Evolutionary conservation across 2,797 vertebrate genomes (phyloP).

Genomic region (Bovichtus diacanthus): DNA sequence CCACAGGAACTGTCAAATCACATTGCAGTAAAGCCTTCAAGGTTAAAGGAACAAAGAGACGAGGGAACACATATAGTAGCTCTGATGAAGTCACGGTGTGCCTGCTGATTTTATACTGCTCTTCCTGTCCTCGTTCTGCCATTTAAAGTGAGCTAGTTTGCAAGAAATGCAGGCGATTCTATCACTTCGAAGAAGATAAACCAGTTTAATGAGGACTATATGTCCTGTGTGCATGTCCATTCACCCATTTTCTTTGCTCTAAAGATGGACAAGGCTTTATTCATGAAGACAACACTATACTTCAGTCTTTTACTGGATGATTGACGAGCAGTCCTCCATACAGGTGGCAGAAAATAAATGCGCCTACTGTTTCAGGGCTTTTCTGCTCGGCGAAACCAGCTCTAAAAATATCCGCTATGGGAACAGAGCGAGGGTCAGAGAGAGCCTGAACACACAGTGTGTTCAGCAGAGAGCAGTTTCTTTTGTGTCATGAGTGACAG

Average conservation of each 20-base stretch:
- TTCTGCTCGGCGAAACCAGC: conserved; percentile 18
- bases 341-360: conserved; percentile 33
- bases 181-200: conserved; percentile 12
- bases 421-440: conserved; percentile 26
- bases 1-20: conserved; percentile 58
- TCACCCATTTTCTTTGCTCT: conserved; percentile 19
- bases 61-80: conserved; percentile 18
- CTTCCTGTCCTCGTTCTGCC: conserved; percentile 54
- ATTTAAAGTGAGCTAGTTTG: conserved; percentile 42
- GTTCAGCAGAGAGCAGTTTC: conserved; percentile 44
- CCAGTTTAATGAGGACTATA: conserved; percentile 15
- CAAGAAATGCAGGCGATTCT: conserved; percentile 25
- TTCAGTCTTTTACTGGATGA: conserved; percentile 17
- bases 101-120: conserved; percentile 25
- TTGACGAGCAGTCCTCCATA: conserved; percentile 22
- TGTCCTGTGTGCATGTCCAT: conserved; percentile 2
- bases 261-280: conserved; percentile 4
- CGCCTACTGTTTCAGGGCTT: background rate
- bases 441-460: conserved; percentile 39
- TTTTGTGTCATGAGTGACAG: conserved; percentile 50
- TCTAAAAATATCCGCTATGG: conserved; percentile 51
- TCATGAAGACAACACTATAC: conserved; percentile 9
- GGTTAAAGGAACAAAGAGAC: conserved; percentile 49
- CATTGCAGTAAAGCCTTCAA: conserved; percentile 48
- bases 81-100: conserved; percentile 28